Base-by-base conservation (phyloP, 1,140 invertebrate species). In the Gryon sp. region DNA sequence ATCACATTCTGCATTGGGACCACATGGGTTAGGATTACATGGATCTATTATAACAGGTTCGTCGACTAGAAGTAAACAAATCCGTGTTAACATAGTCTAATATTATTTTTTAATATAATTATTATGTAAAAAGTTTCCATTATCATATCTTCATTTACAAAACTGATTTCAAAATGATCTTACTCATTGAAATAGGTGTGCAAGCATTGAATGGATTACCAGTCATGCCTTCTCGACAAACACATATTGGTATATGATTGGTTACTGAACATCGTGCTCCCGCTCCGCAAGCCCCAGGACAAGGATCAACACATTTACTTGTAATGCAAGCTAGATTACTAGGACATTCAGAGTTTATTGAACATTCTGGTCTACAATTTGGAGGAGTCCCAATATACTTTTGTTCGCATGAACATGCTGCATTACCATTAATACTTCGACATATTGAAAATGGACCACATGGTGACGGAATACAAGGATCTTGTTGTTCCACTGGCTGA, bases 161-260 rank as follows among this genome's bases (percentile, higher is more conserved):
- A n/a, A n/a, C n/a, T n/a, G 24, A 38, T 36, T 55, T 3, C 2
- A 6, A n/a, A 20, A 26, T n/a, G 2, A 0, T 63, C 57, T 46
- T 66, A 45, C 46, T 32, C 4, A 48, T 53, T 38, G 48, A 38
- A 45, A 91, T 90, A n/a, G 84, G 83, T 20, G 85, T 86, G 80
- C 94, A 95, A 82, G 92, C 91, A 34, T 90, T 90, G 80, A 94
- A 94, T 28, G 94, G 94, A 92, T 95, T 93, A 20, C 94, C 94
- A 8, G 91, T 93, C 79, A 90, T 92, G 7, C 92, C 92, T 77
- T 93, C 91, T 68, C 92, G 90, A 82, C 94, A 95, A 0, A 91
- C 91, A 80, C 93, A 95, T 30, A 94, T 90, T 1, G 92, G 90
- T 72, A 88, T 90, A 65, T 92, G 91, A 79, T 91, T 91, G 14